Evolutionary conservation across 2,888 invertebrate species (phyloP).

Genomic region (Limnephilus lunatus): DNA sequence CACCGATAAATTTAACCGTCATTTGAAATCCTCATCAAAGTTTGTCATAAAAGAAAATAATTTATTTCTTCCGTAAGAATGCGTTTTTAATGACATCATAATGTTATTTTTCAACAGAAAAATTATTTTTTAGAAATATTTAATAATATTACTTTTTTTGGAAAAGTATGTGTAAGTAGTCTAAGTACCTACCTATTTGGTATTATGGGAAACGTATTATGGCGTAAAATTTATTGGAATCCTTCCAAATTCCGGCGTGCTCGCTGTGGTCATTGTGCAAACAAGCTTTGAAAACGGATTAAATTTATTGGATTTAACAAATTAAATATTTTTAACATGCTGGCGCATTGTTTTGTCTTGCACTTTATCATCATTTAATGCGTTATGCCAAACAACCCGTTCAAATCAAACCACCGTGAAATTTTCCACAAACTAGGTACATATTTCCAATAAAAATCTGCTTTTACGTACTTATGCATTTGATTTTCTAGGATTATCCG

Average conservation of each 20-base stretch:
- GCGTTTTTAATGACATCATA: too few species aligned
- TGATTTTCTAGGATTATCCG: neutral
- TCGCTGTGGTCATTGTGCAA: conserved; percentile 2
- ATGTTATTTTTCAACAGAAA: neutral
- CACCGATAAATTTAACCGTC: neutral
- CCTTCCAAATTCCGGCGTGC: neutral
- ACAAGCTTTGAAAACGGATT: neutral
- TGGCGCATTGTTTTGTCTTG: neutral
- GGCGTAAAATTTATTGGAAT: neutral
- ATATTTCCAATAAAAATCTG: neutral
- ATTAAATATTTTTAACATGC: neutral
- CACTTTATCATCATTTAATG: neutral
- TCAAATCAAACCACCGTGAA: neutral
- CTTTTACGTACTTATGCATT: neutral
- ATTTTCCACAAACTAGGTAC: neutral
- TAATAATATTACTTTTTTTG: neutral
- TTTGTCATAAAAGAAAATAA: too few species aligned
- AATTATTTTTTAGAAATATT: neutral
- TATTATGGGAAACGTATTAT: neutral
- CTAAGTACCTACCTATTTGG: neutral
- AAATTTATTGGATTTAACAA: neutral
- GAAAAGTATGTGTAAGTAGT: neutral
- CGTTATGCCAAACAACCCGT: neutral
- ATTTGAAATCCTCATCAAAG: neutral
- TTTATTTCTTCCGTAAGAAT: too few species aligned